These are phyloP conservation scores for Prunella himalayana DNA, from an alignment of 2,113 vertebrate genomes.

Conservation along the genomic window DNA sequence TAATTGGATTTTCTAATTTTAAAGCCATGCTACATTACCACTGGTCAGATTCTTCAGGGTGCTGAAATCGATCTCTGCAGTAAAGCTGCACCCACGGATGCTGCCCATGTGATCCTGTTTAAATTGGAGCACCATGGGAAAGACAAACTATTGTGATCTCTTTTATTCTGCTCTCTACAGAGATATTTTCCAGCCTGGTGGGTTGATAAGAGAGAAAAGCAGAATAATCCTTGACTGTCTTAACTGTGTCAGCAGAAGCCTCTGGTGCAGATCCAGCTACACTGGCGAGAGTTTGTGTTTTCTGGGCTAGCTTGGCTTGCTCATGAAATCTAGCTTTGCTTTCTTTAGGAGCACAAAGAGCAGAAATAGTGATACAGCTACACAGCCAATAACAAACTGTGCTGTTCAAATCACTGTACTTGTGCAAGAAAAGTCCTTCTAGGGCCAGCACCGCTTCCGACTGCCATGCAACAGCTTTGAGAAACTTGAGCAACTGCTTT, in stretches of 20 bases:
- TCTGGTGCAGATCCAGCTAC: not conserved
- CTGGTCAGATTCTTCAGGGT: not conserved
- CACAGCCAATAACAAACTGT: accelerated
- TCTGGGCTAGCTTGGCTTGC: not conserved
- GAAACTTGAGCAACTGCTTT: not conserved
- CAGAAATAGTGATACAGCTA: not conserved
- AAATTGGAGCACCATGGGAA: slow-evolving; percentile 6
- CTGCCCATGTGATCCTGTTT: slow-evolving; percentile 1
- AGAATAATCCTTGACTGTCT: not conserved
- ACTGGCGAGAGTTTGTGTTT: not conserved
- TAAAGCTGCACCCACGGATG: not conserved
- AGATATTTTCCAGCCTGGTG: slow-evolving; percentile 1
- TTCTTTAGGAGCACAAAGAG: not conserved
- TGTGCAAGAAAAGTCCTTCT: not conserved
- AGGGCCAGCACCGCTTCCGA: not conserved
- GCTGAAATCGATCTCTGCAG: not conserved
- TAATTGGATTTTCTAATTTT: slow-evolving; percentile 30
- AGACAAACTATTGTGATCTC: slow-evolving; percentile 13
- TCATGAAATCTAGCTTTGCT: not conserved
- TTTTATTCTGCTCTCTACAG: not conserved
- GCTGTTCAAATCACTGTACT: not conserved
- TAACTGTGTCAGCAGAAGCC: slow-evolving; percentile 34
- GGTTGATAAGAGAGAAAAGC: not conserved
- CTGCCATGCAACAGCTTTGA: not conserved
- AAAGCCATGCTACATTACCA: not conserved